Conservation (phyloP, 2,888 invertebrate genomes). For the Matsumyia berberina region DNA sequence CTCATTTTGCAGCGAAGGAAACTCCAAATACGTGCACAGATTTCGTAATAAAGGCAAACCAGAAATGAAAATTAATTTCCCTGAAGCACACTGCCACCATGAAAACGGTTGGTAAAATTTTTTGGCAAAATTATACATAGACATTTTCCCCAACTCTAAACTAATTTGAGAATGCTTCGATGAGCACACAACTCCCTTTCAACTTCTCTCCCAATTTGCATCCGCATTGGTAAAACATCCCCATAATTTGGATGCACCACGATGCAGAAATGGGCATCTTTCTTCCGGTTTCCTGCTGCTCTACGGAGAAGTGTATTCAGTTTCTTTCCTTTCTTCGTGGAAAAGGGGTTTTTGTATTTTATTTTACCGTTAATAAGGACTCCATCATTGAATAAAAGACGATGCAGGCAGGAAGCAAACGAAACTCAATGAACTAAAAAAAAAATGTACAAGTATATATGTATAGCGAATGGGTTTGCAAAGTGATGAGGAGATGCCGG, state of each 20-base stretch:
- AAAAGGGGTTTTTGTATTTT: conserved; percentile 37
- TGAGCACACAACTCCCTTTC: conserved; percentile 60
- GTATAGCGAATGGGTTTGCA: conserved; percentile 20
- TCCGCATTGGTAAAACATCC: conserved; percentile 61
- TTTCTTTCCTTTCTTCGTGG: conserved; percentile 30
- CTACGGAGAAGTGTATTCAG: conserved; percentile 7
- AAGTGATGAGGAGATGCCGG: not conserved
- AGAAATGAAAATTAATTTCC: conserved; percentile 62
- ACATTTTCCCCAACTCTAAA: conserved; percentile 67
- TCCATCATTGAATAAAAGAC: conserved; percentile 61
- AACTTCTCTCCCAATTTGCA: conserved; percentile 62
- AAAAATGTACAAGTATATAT: conserved; percentile 10
- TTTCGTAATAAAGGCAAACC: conserved; percentile 34
- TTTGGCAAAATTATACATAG: conserved; percentile 13
- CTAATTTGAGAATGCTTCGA: conserved; percentile 73
- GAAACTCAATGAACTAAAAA: conserved; percentile 63
- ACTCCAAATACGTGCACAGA: conserved; percentile 46
- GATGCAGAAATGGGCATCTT: conserved; percentile 67
- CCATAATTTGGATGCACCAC: conserved; percentile 73
- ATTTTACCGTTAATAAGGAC: conserved; percentile 67
- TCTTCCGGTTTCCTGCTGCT: conserved; percentile 60
- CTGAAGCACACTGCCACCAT: conserved; percentile 54
- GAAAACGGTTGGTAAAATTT: conserved; percentile 41
- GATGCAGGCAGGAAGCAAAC: conserved; percentile 61
- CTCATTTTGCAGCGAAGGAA: conserved; percentile 18